phyloP scores from a whole-genome alignment of 1,140 invertebrate species.

The Pseudomyrmex gracilis region DNA sequence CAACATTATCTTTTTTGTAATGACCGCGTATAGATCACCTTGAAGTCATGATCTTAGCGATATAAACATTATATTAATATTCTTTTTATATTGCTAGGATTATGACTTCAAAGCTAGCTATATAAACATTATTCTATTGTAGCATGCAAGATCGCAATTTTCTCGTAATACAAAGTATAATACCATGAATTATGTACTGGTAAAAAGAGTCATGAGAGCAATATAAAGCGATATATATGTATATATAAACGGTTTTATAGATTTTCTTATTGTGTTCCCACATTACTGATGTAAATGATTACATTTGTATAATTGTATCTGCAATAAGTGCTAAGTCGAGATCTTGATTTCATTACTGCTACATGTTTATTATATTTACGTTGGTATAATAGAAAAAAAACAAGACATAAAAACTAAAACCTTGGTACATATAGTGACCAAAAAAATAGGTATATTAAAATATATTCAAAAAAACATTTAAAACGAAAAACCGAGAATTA shows the following conservation, averaged over 20 bases:
- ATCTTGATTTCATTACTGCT: background rate
- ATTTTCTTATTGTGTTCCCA: background rate
- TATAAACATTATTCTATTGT: background rate
- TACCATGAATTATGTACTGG: no score
- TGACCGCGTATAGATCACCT: background rate
- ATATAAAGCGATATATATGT: background rate
- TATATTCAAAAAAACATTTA: no score
- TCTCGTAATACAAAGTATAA: background rate
- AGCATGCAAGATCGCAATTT: background rate
- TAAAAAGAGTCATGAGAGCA: no score
- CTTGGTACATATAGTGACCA: no score
- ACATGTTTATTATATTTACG: background rate
- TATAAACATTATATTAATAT: background rate
- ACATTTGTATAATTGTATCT: background rate
- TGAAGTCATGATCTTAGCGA: background rate
- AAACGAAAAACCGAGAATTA: no score
- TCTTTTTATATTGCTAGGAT: no score
- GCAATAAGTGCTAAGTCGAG: background rate
- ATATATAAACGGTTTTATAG: background rate
- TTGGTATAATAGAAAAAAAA: no score
- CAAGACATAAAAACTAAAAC: no score
- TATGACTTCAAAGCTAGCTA: no score
- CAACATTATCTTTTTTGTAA: background rate
- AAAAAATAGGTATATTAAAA: no score
- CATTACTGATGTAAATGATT: background rate